Evolutionary conservation across 2,113 vertebrate genomes (phyloP), one percentile per base, ranked within the genome.

Genomic region (Solenodon paradoxus): DNA sequence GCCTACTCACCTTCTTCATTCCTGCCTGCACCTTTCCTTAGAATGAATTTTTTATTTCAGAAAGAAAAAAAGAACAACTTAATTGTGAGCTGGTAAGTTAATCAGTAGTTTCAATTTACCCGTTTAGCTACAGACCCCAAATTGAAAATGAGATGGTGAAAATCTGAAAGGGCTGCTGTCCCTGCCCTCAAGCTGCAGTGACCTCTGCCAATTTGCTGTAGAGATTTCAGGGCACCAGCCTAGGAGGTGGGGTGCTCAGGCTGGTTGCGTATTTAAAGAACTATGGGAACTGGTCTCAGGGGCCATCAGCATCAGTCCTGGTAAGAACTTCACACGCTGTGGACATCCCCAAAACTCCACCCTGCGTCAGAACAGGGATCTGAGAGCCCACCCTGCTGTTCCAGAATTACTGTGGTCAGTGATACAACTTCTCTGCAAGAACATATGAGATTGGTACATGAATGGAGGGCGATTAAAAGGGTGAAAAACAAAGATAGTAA

Each of bases 81-180:
- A 61, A 88, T 74, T 93, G 81, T 75, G 9, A 63, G 42, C 55
- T 78, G 91, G 96, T 82, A 77, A 88, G 59, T 66, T 81, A 72
- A 78, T 95, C 95, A 53, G 69, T 95, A 88, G 55, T 94, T 91
- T 95, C 92, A 94, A 85, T 91, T 96, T 94, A 86, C 66, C 53
- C 91, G 42, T 94, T 94, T 78, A 94, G 66, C 78, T 77, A 22
- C 85, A 88, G 79, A 74, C 9, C 42, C 94, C 93, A 96, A 63
- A 95, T 24, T 85, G 94, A 96, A 97, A 90, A 85, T 0, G 1
- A 53, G 59, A 81, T 91, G 32, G 26, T 22, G 75, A 94, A 88
- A 90, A 61, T 83, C 81, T 88, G 81, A n/a, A 81, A 82, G 92
- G 81, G n/a, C 81, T 72, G 53, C 68, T 0, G 0, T 63, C 77